Evolutionary conservation across 2,888 invertebrate genomes (phyloP), one percentile per base, ranked within the genome.

Genomic region (Oligia fasciuncula): DNA sequence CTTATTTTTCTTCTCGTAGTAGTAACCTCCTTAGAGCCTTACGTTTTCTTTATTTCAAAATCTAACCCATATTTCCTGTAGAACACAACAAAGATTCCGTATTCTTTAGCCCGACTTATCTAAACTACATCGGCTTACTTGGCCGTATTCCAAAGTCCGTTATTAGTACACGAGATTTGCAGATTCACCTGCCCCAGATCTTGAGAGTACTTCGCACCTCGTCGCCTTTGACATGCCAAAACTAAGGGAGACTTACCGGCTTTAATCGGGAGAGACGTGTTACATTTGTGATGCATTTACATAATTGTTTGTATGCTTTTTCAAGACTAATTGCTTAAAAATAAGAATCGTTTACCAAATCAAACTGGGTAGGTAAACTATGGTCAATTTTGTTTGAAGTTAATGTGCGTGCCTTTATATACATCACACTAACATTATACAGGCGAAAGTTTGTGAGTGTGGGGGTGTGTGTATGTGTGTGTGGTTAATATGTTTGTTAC

Each of bases 171-270:
- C 65, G 62, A 87, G 85, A 87, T 85, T 87, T 77, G 77, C 85
- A 85, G 82, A 85, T 87, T 87, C 87, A 85, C 87, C 87, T 87
- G 81, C 14, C 74, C 85, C 23, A 77, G 85, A 75, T 85, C 85
- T 87, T 81, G 87, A 87, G 74, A 72, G 76, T 77, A 77, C 85
- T 87, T 85, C 73, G 75, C 85, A 73, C 73, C 71, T 76, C 66
- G 54, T 35, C 60, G 81, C 81, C 69, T 87, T 85, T 87, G 85
- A 85, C 85, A 85, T 77, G 80, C 81, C 85, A 66, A 73, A 75
- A 75, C 74, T 85, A 69, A 65, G 72, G 70, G 80, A 76, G 70
- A 72, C 67, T 84, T 74, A 62, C 46, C 63, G 49, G 72, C 66
- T 74, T 76, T 80, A 74, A 77, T 76, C 72, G 54, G 76, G 71